These are phyloP conservation scores for Pocillopora damicornis DNA, from an alignment of 64 coral and sea anemone genomes.

Conservation along the genomic window DNA sequence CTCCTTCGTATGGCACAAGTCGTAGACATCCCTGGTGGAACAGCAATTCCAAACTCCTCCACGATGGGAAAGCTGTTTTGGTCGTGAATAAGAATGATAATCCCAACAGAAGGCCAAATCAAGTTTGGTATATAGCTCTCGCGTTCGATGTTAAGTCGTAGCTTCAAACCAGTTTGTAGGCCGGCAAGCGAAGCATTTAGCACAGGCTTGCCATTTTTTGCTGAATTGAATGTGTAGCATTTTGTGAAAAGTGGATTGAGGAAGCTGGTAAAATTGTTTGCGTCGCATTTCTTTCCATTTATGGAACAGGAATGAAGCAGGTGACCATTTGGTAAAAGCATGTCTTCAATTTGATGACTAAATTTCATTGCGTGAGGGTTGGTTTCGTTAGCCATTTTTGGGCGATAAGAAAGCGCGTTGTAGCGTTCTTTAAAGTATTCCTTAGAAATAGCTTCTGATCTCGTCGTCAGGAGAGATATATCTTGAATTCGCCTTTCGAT, in stretches of 20 bases:
- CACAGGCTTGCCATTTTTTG: background rate
- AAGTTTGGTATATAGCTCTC: background rate
- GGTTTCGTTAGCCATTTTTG: background rate
- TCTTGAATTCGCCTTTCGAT: background rate
- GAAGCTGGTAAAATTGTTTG: background rate
- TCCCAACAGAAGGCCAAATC: background rate
- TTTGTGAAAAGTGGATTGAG: background rate
- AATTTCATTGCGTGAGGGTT: no score
- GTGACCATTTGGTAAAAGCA: background rate
- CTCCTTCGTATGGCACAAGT: background rate
- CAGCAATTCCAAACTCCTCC: background rate
- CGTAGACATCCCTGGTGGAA: background rate
- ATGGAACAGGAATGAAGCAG: background rate
- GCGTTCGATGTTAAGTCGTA: slow-evolving; percentile 6
- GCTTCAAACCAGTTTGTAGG: background rate
- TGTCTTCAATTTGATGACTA: background rate
- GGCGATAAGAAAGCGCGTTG: background rate
- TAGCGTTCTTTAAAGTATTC: background rate
- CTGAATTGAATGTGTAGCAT: slow-evolving; percentile 25
- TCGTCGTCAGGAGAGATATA: background rate
- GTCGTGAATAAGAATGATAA: slow-evolving; percentile 14
- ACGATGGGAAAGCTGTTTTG: background rate
- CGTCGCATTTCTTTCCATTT: background rate
- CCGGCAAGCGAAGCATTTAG: background rate
- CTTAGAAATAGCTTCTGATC: background rate